Evolutionary conservation across 1,140 invertebrate genomes (phyloP).

Genomic region (Ips typographus): DNA sequence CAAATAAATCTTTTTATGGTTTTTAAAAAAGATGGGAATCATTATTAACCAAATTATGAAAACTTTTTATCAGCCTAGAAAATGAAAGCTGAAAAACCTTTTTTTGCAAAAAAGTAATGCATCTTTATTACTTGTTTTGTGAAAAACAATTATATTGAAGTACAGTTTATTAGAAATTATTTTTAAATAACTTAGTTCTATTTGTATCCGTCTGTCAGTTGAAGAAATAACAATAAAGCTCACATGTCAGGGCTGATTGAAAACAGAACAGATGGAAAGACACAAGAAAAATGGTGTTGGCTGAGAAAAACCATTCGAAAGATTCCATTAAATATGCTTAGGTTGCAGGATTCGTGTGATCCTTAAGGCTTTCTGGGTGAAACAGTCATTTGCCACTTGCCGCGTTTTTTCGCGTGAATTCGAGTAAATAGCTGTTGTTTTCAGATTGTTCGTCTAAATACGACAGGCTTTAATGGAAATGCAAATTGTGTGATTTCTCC

Average conservation of each 20-base stretch:
- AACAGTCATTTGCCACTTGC: constrained; percentile 4
- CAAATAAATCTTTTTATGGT: too few species aligned
- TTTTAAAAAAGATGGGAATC: too few species aligned
- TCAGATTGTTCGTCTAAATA: neutral
- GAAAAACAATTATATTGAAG: too few species aligned
- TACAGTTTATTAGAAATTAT: too few species aligned
- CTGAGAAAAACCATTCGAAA: constrained; percentile 35
- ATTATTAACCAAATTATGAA: too few species aligned
- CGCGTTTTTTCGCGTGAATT: constrained; percentile 1
- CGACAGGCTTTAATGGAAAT: constrained; percentile 11
- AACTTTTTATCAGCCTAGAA: too few species aligned
- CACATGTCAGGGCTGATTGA: constrained; percentile 45
- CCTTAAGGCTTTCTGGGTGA: neutral
- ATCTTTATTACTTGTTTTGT: too few species aligned
- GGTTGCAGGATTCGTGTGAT: constrained; percentile 30
- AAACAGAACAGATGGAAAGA: constrained; percentile 45
- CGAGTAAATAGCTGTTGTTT: constrained; percentile 4
- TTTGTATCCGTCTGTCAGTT: neutral
- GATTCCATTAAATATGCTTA: constrained; percentile 39
- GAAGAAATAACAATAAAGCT: constrained; percentile 16
- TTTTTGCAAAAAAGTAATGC: too few species aligned
- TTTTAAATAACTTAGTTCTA: too few species aligned
- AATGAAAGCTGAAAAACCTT: too few species aligned
- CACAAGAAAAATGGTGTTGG: constrained; percentile 45
- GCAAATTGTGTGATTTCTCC: constrained; percentile 18